Conservation (phyloP, 2,888 invertebrate species). For the Scaptomyza reducta region DNA sequence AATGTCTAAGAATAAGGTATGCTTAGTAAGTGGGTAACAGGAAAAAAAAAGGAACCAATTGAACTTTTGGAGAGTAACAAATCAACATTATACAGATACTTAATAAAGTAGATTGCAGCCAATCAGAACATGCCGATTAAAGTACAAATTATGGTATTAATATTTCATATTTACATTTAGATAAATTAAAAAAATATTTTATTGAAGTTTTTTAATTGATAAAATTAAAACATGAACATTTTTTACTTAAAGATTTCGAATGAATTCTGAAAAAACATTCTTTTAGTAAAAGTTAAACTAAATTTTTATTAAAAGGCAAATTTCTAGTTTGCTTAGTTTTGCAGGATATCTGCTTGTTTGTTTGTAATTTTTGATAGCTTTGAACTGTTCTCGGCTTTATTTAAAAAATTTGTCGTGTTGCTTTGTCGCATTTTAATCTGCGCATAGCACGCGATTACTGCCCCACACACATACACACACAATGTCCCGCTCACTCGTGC, state of each 20-base stretch:
- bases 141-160: too few relatives aligned
- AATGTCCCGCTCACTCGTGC: too few relatives aligned
- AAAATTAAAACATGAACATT: too few relatives aligned
- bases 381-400: conserved; percentile 42
- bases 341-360: conserved; percentile 23
- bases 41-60: not conserved
- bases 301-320: too few relatives aligned
- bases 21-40: not conserved
- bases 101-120: too few relatives aligned
- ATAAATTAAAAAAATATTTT: too few relatives aligned
- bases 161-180: too few relatives aligned
- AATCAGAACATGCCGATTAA: too few relatives aligned
- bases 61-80: not conserved
- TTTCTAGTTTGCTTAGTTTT: not conserved
- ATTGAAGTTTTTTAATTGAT: too few relatives aligned
- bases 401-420: conserved; percentile 74
- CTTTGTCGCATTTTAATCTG: conserved; percentile 76
- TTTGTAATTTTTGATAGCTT: not conserved
- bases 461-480: conserved; percentile 4
- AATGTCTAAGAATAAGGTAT: conserved; percentile 29
- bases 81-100: not conserved
- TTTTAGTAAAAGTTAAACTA: too few relatives aligned
- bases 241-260: too few relatives aligned
- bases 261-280: too few relatives aligned
- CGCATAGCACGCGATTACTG: conserved; percentile 69